Evolutionary conservation across 2,888 invertebrate species (phyloP), one percentile per base, ranked within the genome.

Genomic region (Hirtodrosophila duncani): DNA sequence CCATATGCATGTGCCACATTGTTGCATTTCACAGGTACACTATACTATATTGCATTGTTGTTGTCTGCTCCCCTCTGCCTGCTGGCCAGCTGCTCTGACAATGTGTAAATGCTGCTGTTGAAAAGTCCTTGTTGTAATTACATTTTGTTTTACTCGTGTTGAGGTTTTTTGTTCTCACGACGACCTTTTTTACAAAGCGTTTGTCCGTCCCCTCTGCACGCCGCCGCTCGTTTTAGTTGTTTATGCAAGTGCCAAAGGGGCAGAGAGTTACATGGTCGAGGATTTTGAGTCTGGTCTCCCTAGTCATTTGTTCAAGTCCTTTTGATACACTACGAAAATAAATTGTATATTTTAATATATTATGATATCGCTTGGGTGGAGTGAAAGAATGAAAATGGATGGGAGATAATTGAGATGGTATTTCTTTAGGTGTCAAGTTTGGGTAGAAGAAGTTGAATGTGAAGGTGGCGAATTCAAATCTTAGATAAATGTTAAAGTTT

Each of bases 91-190:
- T 11, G 17, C 34, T 26, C 6, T 59, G 46, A 53, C 60, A 56
- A 56, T 60, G 51, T 60, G 48, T 44, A 55, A 38, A 57, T 44
- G 49, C 30, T 51, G 50, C 46, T 37, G 48, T 51, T 71, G 59
- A 64, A 67, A 63, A 65, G 75, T 77, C 63, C 72, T 72, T 70
- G 69, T 72, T 78, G 75, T 77, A 77, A 77, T 77, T 77, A 77
- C 75, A 78, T 77, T 75, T 75, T 74, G 77, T 72, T 65, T 65
- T 67, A 70, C 68, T 63, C 63, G 67, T 75, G 70, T 72, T 75
- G 60, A 69, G 69, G 69, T 70, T 69, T 67, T 59, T 67, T 69
- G 63, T 67, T 49, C 46, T 51, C 51, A 31, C 48, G 50, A 44
- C 62, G 57, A 67, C 62, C 55, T 57, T 71, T 69, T 62, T 48